These are phyloP conservation scores for Bombyx huttoni DNA, from an alignment of 2,888 invertebrate species.

Conservation along the genomic window DNA sequence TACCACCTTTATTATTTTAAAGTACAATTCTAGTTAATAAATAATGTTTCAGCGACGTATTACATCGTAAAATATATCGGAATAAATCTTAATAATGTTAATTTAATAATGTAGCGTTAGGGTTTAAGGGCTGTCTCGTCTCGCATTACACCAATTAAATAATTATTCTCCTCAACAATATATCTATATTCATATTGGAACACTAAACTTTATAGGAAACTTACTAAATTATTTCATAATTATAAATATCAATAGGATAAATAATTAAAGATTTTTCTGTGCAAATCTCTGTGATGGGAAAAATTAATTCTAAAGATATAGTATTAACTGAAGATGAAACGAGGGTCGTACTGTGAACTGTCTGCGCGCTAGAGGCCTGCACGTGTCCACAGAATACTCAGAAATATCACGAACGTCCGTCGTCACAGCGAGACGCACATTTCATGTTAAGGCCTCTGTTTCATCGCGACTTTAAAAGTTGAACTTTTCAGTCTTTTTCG, in stretches of 20 bases:
- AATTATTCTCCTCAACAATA: slow-evolving; percentile 40
- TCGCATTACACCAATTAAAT: slow-evolving; percentile 54
- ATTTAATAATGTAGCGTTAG: slow-evolving; percentile 56
- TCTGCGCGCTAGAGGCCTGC: slow-evolving; percentile 15
- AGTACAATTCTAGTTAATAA: slow-evolving; percentile 65
- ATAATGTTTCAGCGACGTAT: slow-evolving; percentile 58
- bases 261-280: slow-evolving; percentile 57
- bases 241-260: slow-evolving; percentile 53
- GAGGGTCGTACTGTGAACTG: slow-evolving; percentile 32
- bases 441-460: slow-evolving; percentile 29
- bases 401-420: background rate
- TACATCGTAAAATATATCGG: background rate
- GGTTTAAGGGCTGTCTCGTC: slow-evolving; percentile 57
- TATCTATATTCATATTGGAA: slow-evolving; percentile 44
- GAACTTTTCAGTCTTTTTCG: slow-evolving; percentile 68
- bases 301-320: slow-evolving; percentile 65
- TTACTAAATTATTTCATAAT: slow-evolving; percentile 58
- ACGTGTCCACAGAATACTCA: slow-evolving; percentile 6
- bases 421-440: slow-evolving; percentile 6
- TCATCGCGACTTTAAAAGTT: slow-evolving; percentile 62
- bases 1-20: slow-evolving; percentile 67
- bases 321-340: slow-evolving; percentile 60
- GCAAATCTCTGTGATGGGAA: slow-evolving; percentile 69
- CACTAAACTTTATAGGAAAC: slow-evolving; percentile 51
- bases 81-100: slow-evolving; percentile 44